These are phyloP conservation scores for Sphaerophoria taeniata DNA, from an alignment of 2,888 invertebrate genomes.

Conservation along the genomic window DNA sequence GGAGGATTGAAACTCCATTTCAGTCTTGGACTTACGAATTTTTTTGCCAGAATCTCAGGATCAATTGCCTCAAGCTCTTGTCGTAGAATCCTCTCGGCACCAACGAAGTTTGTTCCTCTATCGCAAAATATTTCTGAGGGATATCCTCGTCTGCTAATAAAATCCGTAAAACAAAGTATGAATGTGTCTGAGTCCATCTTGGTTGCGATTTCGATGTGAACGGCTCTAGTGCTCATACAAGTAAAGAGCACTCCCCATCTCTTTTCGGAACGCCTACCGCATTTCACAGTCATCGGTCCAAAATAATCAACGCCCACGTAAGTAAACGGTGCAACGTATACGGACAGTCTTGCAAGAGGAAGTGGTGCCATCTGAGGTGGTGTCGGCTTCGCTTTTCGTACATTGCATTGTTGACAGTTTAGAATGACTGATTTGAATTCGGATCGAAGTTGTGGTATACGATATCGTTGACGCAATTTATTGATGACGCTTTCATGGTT, in stretches of 20 bases:
- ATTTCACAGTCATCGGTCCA: slow-evolving; percentile 50
- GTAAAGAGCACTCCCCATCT: slow-evolving; percentile 55
- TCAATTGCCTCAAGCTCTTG: neutral
- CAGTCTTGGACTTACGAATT: slow-evolving; percentile 9
- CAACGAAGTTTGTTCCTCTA: slow-evolving; percentile 60
- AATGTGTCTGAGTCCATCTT: slow-evolving; percentile 55
- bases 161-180: slow-evolving; percentile 50
- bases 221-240: slow-evolving; percentile 45
- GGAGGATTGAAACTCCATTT: slow-evolving; percentile 75
- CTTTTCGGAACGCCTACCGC: slow-evolving; percentile 42
- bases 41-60: neutral
- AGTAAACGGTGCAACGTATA: slow-evolving; percentile 31
- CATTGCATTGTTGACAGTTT: slow-evolving; percentile 21
- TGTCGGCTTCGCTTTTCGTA: slow-evolving; percentile 18
- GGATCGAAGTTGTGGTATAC: no score
- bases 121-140: slow-evolving; percentile 41
- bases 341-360: slow-evolving; percentile 22
- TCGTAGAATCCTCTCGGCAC: slow-evolving; percentile 23
- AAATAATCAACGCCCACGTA: slow-evolving; percentile 64
- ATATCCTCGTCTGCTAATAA: slow-evolving; percentile 55
- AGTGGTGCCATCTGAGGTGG: slow-evolving; percentile 25
- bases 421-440: neutral
- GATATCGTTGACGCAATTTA: no score
- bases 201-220: slow-evolving; percentile 33
- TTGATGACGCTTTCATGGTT: no score